Evolutionary conservation across 2,797 vertebrate genomes (phyloP).

Genomic region (Eutrigla gurnardus): DNA sequence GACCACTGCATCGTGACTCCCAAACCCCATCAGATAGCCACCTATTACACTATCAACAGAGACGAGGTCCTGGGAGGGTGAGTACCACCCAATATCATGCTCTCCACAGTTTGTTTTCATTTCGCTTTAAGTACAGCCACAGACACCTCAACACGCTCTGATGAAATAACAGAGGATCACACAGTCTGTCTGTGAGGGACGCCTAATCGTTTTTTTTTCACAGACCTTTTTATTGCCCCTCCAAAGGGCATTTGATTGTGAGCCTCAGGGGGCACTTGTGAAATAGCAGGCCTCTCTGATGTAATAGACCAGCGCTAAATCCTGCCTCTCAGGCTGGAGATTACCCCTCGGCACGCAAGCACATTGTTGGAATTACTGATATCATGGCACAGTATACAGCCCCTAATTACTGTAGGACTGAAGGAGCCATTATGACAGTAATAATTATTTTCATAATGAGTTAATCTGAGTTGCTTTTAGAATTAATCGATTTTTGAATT

Average conservation of each 20-base stretch:
- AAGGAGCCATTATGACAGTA: slow-evolving; percentile 27
- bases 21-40: slow-evolving; percentile 87
- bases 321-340: slow-evolving; percentile 60
- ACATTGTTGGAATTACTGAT: slow-evolving; percentile 64
- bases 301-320: slow-evolving; percentile 62
- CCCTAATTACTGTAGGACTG: slow-evolving; percentile 31
- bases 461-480: not conserved
- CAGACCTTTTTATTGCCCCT: slow-evolving; percentile 39
- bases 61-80: slow-evolving; percentile 95
- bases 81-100: slow-evolving; percentile 60
- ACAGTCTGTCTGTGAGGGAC: slow-evolving; percentile 13
- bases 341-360: slow-evolving; percentile 64
- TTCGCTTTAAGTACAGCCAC: not conserved
- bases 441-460: not conserved
- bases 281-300: slow-evolving; percentile 55
- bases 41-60: slow-evolving; percentile 89
- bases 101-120: slow-evolving; percentile 28
- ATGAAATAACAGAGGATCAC: slow-evolving; percentile 56
- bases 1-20: slow-evolving; percentile 93
- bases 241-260: slow-evolving; percentile 47
- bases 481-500: not conserved
- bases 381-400: slow-evolving; percentile 31
- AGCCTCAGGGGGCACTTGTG: slow-evolving; percentile 19
- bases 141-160: slow-evolving; percentile 17
- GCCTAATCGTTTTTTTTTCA: slow-evolving; percentile 47